A percentile compares a stretch with the other conserved stretches of the same genome.
phyloP scores from a whole-genome alignment of 2,113 vertebrate genomes.

The Benitochromis conjunctus region DNA sequence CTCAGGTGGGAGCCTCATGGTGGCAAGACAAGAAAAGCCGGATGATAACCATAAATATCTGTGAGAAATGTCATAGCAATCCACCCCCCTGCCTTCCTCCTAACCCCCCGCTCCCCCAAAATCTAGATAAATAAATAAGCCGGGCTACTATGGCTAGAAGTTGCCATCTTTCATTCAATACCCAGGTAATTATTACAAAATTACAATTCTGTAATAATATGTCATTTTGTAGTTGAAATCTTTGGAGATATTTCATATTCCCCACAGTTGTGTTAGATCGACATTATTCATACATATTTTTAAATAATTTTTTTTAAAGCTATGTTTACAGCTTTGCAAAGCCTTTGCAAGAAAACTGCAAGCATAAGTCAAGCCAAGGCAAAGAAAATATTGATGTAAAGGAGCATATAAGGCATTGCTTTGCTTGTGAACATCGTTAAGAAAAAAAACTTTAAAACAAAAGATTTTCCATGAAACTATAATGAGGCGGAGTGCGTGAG shows the following conservation, averaged over 20 bases:
- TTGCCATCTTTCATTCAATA: too few relatives aligned
- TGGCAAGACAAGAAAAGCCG: background rate
- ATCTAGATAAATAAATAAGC: too few relatives aligned
- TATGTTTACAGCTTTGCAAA: background rate
- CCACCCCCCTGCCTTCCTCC: too few relatives aligned
- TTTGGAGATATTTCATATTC: background rate
- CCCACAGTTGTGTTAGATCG: background rate
- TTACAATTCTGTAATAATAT: background rate
- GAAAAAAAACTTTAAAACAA: background rate
- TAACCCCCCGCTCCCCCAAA: too few relatives aligned
- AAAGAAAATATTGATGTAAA: background rate
- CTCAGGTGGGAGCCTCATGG: background rate
- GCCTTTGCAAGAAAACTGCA: background rate
- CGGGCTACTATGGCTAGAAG: too few relatives aligned
- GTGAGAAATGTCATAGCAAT: background rate
- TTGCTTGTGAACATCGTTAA: background rate
- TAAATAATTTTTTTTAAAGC: background rate
- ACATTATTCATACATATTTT: background rate
- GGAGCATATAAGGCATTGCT: background rate
- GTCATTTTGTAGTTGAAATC: background rate
- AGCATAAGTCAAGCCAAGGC: background rate
- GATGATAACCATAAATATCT: background rate
- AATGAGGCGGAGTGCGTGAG: background rate
- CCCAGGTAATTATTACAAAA: background rate
- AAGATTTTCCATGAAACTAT: background rate